Conservation (phyloP, 1,140 invertebrate genomes). For the Campodea augens region DNA sequence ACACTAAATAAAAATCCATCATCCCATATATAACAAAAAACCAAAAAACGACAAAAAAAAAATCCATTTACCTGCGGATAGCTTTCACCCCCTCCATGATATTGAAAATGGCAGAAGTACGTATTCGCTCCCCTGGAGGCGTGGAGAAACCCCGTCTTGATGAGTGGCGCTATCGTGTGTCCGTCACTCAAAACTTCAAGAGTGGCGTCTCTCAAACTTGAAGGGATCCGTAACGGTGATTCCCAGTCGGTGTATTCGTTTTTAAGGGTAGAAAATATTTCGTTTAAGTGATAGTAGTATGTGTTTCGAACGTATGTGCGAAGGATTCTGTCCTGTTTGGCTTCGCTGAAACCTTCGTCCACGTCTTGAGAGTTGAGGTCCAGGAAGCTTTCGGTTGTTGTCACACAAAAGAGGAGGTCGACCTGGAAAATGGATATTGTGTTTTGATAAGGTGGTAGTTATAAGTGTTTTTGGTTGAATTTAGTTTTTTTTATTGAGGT, state of each 20-base stretch:
- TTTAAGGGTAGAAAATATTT: conserved; percentile 73
- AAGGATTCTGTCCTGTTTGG: conserved; percentile 58
- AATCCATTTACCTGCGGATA: conserved; percentile 54
- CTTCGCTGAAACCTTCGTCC: conserved; percentile 69
- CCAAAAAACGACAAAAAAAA: no score
- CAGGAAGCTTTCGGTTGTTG: conserved; percentile 47
- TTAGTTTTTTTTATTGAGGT: no score
- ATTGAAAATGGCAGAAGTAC: conserved; percentile 75
- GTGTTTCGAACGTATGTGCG: conserved; percentile 73
- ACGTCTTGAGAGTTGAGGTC: conserved; percentile 45
- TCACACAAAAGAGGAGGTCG: conserved; percentile 13
- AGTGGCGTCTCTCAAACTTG: conserved; percentile 49
- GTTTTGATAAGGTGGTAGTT: no score
- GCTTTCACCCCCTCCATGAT: conserved; percentile 49
- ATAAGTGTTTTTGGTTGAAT: no score
- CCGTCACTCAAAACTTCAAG: conserved; percentile 61
- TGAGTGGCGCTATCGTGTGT: conserved; percentile 60
- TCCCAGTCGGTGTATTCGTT: conserved; percentile 91
- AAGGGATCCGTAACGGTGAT: conserved; percentile 38
- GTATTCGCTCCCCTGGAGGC: conserved; percentile 48
- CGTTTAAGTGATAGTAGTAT: conserved; percentile 72
- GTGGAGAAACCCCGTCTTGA: conserved; percentile 59
- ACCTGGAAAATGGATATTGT: conserved; percentile 12
- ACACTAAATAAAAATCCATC: no score
- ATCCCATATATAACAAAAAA: no score